Conservation (phyloP, 2,113 vertebrate genomes). For the Nothobranchius kuhntae region DNA sequence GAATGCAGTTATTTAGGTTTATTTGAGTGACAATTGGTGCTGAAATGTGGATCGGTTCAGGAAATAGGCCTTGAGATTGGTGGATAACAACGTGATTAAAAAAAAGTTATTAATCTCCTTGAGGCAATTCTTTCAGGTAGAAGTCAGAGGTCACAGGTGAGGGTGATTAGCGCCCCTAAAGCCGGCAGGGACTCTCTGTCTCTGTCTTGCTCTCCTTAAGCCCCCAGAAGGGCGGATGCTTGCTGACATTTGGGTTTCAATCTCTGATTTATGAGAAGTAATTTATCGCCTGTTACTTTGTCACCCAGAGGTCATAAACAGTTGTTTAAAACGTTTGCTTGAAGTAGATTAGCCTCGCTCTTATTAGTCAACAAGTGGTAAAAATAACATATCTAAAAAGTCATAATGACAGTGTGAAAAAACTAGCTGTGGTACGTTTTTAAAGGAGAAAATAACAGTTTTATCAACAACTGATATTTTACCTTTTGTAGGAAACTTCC, state of each 20-base stretch:
- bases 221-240: slow-evolving; percentile 17
- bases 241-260: slow-evolving; percentile 5
- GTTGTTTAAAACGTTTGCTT: slow-evolving; percentile 37
- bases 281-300: slow-evolving; percentile 16
- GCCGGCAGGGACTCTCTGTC: slow-evolving; percentile 17
- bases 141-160: slow-evolving; percentile 53
- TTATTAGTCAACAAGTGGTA: slow-evolving; percentile 2
- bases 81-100: slow-evolving; percentile 10
- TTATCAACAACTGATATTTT: too few species aligned
- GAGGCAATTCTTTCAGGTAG: slow-evolving; percentile 49
- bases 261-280: slow-evolving; percentile 41
- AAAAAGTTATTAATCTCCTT: slow-evolving; percentile 40
- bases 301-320: slow-evolving; percentile 34
- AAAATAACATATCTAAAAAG: background rate
- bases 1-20: slow-evolving; percentile 7
- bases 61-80: slow-evolving; percentile 1
- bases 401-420: too few species aligned
- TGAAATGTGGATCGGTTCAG: background rate
- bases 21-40: background rate
- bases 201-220: slow-evolving; percentile 15
- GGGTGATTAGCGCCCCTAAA: slow-evolving; percentile 22
- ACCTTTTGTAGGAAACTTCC: background rate
- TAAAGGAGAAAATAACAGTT: too few species aligned
- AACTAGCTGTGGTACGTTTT: too few species aligned
- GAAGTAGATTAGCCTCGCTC: slow-evolving; percentile 14